Evolutionary conservation across 2,888 invertebrate genomes (phyloP).

Genomic region (Pycnomerus fuliginosus): DNA sequence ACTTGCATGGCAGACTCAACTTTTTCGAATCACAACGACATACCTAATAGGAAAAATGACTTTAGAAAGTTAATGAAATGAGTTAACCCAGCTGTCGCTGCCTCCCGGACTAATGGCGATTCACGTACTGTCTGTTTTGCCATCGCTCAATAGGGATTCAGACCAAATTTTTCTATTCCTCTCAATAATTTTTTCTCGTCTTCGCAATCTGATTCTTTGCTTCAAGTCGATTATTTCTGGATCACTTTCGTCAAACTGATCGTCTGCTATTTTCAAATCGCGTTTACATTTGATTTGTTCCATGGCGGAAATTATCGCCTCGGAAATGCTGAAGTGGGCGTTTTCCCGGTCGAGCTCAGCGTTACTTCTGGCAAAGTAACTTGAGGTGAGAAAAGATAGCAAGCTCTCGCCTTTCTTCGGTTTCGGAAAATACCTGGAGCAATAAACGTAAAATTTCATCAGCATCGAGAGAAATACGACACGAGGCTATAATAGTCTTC

Average conservation of each 20-base stretch:
- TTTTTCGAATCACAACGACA: too few species aligned
- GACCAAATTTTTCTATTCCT: constrained; percentile 44
- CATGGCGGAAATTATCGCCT: constrained; percentile 80
- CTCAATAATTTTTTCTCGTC: constrained; percentile 57
- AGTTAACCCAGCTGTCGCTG: too few species aligned
- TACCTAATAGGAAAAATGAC: too few species aligned
- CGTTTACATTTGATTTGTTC: constrained; percentile 69
- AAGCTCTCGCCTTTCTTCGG: constrained; percentile 70
- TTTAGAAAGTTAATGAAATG: too few species aligned
- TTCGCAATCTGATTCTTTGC: constrained; percentile 62
- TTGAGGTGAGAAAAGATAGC: constrained; percentile 69
- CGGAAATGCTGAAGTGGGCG: constrained; percentile 82
- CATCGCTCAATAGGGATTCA: constrained; percentile 51
- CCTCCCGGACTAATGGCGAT: too few species aligned
- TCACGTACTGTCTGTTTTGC: constrained; percentile 56
- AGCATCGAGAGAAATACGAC: too few species aligned
- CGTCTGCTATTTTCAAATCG: constrained; percentile 53
- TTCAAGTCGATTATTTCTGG: constrained; percentile 66
- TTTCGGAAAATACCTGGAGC: constrained; percentile 56
- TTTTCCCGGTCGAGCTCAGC: constrained; percentile 82
- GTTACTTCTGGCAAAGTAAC: constrained; percentile 67
- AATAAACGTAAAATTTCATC: too few species aligned
- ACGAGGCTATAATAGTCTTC: too few species aligned
- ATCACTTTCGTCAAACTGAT: constrained; percentile 61
- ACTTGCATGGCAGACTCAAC: too few species aligned